Evolutionary conservation across 2,888 invertebrate species (phyloP).

Genomic region (Galerucella pusilla): DNA sequence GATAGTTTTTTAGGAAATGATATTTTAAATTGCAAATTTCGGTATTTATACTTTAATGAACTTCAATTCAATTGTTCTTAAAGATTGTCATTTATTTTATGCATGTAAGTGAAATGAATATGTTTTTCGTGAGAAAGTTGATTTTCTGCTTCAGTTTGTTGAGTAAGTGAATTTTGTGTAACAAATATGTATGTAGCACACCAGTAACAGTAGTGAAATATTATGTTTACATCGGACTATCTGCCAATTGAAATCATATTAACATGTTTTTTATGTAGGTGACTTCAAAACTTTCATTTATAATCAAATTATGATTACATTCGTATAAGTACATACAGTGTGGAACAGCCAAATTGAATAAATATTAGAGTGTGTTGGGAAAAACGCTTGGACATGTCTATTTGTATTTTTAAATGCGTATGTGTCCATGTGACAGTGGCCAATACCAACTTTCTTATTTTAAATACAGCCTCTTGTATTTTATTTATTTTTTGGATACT

Average conservation of each 20-base stretch:
- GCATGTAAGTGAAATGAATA: neutral
- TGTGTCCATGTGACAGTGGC: too few species aligned
- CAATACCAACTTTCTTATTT: too few species aligned
- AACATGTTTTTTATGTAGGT: neutral
- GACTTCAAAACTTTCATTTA: conserved; percentile 2
- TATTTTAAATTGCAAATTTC: neutral
- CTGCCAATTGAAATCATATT: neutral
- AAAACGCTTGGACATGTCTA: too few species aligned
- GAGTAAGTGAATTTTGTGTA: neutral
- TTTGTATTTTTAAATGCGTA: too few species aligned
- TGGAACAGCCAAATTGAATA: too few species aligned
- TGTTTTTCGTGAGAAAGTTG: neutral
- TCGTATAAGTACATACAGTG: neutral
- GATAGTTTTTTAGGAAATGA: neutral
- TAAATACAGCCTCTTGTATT: too few species aligned
- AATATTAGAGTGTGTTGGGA: too few species aligned
- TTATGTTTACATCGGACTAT: neutral
- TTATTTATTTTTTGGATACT: too few species aligned
- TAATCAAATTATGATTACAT: neutral
- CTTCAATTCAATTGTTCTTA: neutral
- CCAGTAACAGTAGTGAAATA: neutral
- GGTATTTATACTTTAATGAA: neutral
- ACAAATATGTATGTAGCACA: neutral
- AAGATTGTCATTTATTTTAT: neutral
- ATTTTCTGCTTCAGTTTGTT: conserved; percentile 8